Evolutionary conservation across 1,140 invertebrate genomes (phyloP).

Genomic region (Formica selysi): DNA sequence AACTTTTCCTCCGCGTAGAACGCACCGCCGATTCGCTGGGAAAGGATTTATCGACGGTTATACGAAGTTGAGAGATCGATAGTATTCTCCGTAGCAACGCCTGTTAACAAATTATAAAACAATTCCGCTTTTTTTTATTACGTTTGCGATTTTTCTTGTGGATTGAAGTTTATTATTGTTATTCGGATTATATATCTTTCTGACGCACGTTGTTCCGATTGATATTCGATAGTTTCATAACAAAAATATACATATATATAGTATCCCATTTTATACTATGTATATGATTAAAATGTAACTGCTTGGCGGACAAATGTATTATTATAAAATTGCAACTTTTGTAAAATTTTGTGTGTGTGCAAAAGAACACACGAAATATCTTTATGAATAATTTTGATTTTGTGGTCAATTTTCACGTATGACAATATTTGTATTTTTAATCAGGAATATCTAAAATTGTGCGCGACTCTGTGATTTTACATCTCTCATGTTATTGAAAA

Average conservation of each 20-base stretch:
- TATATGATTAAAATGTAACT: background rate
- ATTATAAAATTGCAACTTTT: background rate
- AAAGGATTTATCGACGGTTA: constrained; percentile 56
- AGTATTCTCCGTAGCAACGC: constrained; percentile 40
- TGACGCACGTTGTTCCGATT: background rate
- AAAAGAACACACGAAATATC: background rate
- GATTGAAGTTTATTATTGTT: constrained; percentile 1
- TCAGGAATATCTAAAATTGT: background rate
- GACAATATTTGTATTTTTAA: background rate
- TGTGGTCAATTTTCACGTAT: background rate
- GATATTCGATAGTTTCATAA: background rate
- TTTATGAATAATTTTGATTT: background rate
- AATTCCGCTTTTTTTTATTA: background rate
- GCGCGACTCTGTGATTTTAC: background rate
- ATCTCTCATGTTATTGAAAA: background rate
- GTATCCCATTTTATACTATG: too few relatives aligned
- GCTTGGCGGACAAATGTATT: background rate
- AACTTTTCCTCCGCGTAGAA: constrained; percentile 60
- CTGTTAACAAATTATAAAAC: constrained; percentile 62
- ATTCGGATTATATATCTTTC: constrained; percentile 1
- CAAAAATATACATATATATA: background rate
- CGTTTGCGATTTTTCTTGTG: background rate
- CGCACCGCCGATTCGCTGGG: constrained; percentile 32
- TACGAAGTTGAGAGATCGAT: constrained; percentile 52
- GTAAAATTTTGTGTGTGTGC: too few relatives aligned